These are phyloP conservation scores for Amphimedon queenslandica DNA, from an alignment of 37 sponge, comb jelly and placozoan genomes.

Conservation along the genomic window DNA sequence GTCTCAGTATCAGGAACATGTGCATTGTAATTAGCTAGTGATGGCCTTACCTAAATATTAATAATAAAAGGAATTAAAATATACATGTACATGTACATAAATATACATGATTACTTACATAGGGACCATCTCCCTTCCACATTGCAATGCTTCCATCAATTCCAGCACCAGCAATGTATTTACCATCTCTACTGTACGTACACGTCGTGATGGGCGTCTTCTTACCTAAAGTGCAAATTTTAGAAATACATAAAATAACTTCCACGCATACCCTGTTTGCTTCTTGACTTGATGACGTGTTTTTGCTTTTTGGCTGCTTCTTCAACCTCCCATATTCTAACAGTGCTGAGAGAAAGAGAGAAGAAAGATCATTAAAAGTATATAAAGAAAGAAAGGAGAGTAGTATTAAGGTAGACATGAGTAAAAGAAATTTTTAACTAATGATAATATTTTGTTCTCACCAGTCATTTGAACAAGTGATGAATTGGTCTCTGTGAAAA, in stretches of 20 bases:
- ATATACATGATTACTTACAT: slow-evolving; percentile 39
- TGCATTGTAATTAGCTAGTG: slow-evolving; percentile 55
- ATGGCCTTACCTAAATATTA: slow-evolving; percentile 44
- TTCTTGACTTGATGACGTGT: slow-evolving; percentile 78
- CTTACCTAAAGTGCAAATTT: slow-evolving; percentile 29
- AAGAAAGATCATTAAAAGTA: neutral
- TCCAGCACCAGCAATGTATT: slow-evolving; percentile 59
- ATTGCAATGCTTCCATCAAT: slow-evolving; percentile 75
- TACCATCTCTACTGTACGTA: slow-evolving; percentile 67
- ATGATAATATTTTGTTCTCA: no score
- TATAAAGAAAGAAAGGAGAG: no score
- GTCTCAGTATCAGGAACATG: slow-evolving; percentile 73
- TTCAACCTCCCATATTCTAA: slow-evolving; percentile 86
- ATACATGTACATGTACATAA: neutral
- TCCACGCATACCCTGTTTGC: slow-evolving; percentile 52
- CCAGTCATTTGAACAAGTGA: slow-evolving; percentile 91
- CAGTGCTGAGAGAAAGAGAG: slow-evolving; percentile 52
- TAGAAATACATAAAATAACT: neutral
- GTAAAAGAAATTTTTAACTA: neutral
- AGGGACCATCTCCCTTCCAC: slow-evolving; percentile 71
- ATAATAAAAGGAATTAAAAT: neutral
- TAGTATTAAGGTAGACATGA: neutral
- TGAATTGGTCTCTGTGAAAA: slow-evolving; percentile 63
- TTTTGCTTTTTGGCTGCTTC: slow-evolving; percentile 71
- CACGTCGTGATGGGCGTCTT: slow-evolving; percentile 66